phyloP scores from a whole-genome alignment of 2,113 vertebrate species.

The Ibidorhyncha struthersii region DNA sequence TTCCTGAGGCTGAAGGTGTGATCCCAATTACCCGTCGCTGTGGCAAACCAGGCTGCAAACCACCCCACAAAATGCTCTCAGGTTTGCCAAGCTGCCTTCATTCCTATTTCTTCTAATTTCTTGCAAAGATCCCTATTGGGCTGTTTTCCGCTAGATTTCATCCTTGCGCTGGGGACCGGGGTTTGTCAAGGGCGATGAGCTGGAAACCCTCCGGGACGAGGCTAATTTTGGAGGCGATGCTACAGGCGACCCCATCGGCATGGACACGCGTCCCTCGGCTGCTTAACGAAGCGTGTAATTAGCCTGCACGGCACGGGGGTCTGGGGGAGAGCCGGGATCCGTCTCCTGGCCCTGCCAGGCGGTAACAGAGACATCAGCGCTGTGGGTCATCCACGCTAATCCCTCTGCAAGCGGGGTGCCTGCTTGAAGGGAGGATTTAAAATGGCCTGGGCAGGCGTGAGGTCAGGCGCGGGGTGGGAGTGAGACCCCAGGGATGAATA shows the following conservation, averaged over 20 bases:
- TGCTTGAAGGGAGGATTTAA: neutral
- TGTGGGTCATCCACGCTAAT: neutral
- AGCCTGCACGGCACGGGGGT: neutral
- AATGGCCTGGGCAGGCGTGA: neutral
- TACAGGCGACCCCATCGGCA: neutral
- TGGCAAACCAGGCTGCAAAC: neutral
- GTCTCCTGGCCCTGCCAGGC: neutral
- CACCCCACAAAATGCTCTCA: neutral
- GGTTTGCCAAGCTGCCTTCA: neutral
- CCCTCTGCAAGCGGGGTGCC: neutral
- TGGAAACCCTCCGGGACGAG: neutral
- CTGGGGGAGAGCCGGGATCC: neutral
- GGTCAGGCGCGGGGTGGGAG: rapidly evolving
- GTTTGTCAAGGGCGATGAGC: neutral
- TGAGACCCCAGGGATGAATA: neutral
- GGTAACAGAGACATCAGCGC: slow-evolving; percentile 24
- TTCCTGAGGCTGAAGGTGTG: neutral
- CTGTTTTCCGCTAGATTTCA: neutral
- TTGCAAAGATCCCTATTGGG: neutral
- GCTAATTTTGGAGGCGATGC: neutral
- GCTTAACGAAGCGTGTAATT: neutral
- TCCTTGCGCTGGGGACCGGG: rapidly evolving
- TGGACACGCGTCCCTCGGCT: neutral
- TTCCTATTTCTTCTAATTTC: neutral
- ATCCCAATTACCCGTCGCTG: rapidly evolving